Evolutionary conservation across 2,888 invertebrate genomes (phyloP).

Genomic region (Urechis unicinctus): DNA sequence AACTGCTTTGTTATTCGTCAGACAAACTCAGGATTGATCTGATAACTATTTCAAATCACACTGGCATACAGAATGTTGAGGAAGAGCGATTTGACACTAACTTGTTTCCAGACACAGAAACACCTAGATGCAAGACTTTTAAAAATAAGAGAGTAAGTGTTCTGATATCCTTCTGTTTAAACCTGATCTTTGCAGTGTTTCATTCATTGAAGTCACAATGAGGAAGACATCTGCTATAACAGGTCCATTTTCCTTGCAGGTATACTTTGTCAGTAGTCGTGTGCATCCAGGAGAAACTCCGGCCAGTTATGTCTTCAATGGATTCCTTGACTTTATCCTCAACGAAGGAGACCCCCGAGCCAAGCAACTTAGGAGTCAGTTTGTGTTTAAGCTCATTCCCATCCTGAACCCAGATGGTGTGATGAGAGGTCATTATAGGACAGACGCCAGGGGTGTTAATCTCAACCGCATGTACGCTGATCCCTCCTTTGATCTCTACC

Average conservation of each 20-base stretch:
- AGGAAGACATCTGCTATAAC: no score
- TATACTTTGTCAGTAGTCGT: conserved; percentile 78
- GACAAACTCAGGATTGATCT: conserved; percentile 74
- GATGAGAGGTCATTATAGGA: conserved; percentile 65
- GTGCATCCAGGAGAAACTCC: conserved; percentile 92
- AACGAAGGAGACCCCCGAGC: conserved; percentile 69
- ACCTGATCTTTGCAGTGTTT: not conserved
- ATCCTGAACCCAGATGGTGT: conserved; percentile 90
- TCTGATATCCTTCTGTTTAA: not conserved
- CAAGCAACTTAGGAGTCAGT: conserved; percentile 61
- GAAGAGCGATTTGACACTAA: conserved; percentile 62
- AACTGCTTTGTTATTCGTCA: conserved; percentile 69
- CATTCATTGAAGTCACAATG: not conserved
- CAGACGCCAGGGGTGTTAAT: conserved; percentile 81
- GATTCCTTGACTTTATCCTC: conserved; percentile 73
- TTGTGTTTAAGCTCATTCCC: conserved; percentile 82
- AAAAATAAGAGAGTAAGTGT: conserved; percentile 45
- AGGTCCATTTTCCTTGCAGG: conserved; percentile 51
- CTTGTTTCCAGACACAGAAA: conserved; percentile 62
- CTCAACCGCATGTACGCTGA: conserved; percentile 79
- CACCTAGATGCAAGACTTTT: conserved; percentile 69
- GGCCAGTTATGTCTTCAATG: conserved; percentile 83
- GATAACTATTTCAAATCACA: conserved; percentile 74
- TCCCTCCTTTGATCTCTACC: conserved; percentile 69
- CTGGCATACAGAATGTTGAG: conserved; percentile 64